Conservation (phyloP, 2,888 invertebrate genomes). For the Anaspis maculata region DNA sequence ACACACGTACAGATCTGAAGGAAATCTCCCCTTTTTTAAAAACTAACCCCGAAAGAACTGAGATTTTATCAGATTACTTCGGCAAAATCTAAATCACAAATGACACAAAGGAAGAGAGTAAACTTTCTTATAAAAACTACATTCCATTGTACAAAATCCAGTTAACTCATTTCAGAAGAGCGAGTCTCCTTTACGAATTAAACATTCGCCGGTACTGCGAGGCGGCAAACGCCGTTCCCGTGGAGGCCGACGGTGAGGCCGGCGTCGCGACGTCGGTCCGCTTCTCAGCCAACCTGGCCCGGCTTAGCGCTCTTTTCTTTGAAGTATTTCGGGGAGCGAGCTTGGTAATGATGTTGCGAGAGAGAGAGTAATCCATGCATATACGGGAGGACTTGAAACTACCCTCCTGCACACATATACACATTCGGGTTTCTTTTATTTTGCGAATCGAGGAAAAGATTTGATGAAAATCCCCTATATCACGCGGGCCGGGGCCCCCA, state of each 20-base stretch:
- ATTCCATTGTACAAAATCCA: slow-evolving; percentile 35
- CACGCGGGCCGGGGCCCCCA: slow-evolving; percentile 14
- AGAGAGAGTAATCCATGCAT: slow-evolving; percentile 41
- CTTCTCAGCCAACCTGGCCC: slow-evolving; percentile 17
- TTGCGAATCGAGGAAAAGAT: slow-evolving; percentile 25
- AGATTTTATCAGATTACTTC: slow-evolving; percentile 22
- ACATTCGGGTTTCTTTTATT: slow-evolving; percentile 29
- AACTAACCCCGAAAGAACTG: no score
- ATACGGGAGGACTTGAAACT: slow-evolving; percentile 28
- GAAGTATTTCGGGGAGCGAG: slow-evolving; percentile 37
- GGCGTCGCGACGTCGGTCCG: no score
- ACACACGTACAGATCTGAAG: no score
- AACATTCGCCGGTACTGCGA: slow-evolving; percentile 22
- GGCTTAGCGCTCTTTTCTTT: slow-evolving; percentile 30
- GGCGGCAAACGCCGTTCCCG: no score
- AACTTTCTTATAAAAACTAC: slow-evolving; percentile 33
- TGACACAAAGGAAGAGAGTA: slow-evolving; percentile 31
- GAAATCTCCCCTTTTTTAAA: no score
- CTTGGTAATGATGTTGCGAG: slow-evolving; percentile 38
- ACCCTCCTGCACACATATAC: slow-evolving; percentile 24
- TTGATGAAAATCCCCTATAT: slow-evolving; percentile 24
- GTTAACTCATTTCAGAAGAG: slow-evolving; percentile 35
- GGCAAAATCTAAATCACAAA: slow-evolving; percentile 34
- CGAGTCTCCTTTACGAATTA: slow-evolving; percentile 33
- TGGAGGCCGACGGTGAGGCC: no score